Conservation (phyloP, 1,140 invertebrate species). For the Cataglyphis hispanica region DNA sequence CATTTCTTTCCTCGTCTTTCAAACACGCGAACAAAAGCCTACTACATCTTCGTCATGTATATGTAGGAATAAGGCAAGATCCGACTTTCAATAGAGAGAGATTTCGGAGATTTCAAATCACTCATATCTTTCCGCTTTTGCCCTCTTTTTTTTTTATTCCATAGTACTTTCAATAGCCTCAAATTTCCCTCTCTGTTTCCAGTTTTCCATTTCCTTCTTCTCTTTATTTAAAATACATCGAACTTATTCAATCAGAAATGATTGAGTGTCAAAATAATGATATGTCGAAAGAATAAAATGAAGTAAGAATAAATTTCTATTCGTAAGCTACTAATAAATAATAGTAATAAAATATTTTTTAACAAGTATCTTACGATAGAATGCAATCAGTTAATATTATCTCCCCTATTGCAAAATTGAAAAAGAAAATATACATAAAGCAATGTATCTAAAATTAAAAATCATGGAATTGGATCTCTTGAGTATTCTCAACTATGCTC, state of each 20-base stretch:
- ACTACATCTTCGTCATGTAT: slow-evolving; percentile 3
- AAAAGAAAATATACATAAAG: background rate
- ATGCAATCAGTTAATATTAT: background rate
- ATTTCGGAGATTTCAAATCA: slow-evolving; percentile 10
- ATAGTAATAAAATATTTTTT: slow-evolving; percentile 16
- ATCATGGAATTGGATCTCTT: background rate
- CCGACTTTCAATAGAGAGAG: slow-evolving; percentile 25
- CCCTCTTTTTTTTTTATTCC: background rate
- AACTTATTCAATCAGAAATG: background rate
- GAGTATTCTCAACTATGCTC: background rate
- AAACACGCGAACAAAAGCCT: slow-evolving; percentile 36
- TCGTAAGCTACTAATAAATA: background rate
- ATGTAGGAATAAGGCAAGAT: slow-evolving; percentile 38
- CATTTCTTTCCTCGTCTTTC: slow-evolving; percentile 30
- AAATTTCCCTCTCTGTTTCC: background rate
- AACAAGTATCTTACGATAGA: background rate
- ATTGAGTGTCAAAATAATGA: background rate
- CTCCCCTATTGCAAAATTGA: background rate
- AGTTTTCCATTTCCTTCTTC: background rate
- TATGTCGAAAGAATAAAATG: background rate
- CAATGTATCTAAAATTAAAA: background rate
- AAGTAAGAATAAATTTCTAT: background rate
- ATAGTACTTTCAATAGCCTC: background rate
- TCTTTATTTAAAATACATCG: background rate
- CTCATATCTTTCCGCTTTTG: background rate